Conservation (phyloP, 2,113 vertebrate species). For the Benitochromis conjunctus region DNA sequence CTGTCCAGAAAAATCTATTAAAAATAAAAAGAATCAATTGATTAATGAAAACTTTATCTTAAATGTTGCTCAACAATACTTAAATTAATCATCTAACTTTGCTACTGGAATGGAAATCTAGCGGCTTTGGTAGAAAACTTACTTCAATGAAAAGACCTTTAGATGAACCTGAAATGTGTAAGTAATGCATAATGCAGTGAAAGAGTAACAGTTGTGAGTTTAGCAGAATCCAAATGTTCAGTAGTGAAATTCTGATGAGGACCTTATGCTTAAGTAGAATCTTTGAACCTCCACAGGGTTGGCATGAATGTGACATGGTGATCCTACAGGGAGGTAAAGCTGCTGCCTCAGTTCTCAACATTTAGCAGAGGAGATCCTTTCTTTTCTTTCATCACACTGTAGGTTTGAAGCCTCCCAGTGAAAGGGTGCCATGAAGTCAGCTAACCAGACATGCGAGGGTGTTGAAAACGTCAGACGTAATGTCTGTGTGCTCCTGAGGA, state of each 20-base stretch:
- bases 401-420: neutral
- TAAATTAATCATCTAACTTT: neutral
- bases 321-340: neutral
- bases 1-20: neutral
- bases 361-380: neutral
- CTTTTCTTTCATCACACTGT: neutral
- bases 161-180: neutral
- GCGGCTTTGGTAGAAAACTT: neutral
- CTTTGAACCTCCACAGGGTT: neutral
- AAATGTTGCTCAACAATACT: neutral
- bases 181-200: neutral
- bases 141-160: neutral
- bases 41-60: neutral
- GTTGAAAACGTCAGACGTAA: constrained; percentile 13
- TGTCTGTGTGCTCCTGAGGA: neutral
- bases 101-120: neutral
- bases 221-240: neutral
- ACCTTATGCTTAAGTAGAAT: neutral
- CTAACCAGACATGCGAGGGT: neutral
- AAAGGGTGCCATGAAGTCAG: neutral
- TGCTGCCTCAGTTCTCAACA: neutral
- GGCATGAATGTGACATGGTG: neutral
- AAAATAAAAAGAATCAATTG: neutral
- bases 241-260: neutral
- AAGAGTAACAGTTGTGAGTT: neutral